Conservation (phyloP, 2,113 vertebrate genomes). For the Colistium nudipinnis region DNA sequence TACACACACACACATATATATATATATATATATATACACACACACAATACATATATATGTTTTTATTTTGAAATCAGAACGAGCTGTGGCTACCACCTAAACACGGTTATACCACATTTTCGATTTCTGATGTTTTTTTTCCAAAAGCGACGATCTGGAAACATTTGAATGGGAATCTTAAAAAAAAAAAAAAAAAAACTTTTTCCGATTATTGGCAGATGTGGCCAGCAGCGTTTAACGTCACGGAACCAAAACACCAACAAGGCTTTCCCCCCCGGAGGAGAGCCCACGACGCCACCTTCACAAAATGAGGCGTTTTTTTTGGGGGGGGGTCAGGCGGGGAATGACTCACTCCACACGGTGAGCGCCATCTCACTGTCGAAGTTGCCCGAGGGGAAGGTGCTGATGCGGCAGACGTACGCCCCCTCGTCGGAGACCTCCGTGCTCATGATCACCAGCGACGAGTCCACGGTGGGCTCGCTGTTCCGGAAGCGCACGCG, state of each 20-base stretch:
- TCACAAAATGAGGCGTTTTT: no score
- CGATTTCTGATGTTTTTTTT: background rate
- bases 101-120: background rate
- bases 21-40: background rate
- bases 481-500: constrained; percentile 67
- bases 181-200: no score
- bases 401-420: constrained; percentile 70
- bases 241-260: no score
- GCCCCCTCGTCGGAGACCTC: constrained; percentile 69
- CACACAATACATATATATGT: no score
- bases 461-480: constrained; percentile 65
- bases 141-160: background rate
- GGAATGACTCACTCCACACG: constrained; percentile 78
- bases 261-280: no score
- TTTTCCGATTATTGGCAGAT: background rate
- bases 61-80: no score
- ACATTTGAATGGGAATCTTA: background rate
- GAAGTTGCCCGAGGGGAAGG: constrained; percentile 77
- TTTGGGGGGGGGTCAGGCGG: background rate
- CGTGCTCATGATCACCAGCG: constrained; percentile 75
- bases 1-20: background rate
- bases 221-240: background rate
- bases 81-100: background rate
- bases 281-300: no score
- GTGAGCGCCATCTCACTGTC: constrained; percentile 60